These are phyloP conservation scores for Scomber scombrus DNA, from an alignment of 2,113 vertebrate genomes.

Conservation along the genomic window DNA sequence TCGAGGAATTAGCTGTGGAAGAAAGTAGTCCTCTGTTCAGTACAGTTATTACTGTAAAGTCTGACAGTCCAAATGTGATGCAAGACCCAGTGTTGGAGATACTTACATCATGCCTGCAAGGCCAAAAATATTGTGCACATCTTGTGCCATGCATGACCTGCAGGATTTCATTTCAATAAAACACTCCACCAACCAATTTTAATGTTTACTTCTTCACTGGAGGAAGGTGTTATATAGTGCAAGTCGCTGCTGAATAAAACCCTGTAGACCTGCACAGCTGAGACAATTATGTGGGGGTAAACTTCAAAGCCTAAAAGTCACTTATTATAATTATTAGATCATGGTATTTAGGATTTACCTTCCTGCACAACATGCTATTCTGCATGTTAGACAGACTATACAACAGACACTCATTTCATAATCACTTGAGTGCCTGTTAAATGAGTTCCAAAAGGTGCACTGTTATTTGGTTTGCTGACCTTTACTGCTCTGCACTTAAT, in stretches of 20 bases:
- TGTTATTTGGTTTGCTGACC: neutral
- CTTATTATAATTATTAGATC: conserved; percentile 3
- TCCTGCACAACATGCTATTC: neutral
- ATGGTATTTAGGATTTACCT: neutral
- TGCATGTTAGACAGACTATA: conserved; percentile 1
- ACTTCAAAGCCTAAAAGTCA: conserved; percentile 1
- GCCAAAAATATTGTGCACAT: conserved; percentile 22
- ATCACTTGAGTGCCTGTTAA: neutral
- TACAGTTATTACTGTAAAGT: neutral
- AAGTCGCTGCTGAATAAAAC: conserved; percentile 47
- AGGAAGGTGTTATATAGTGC: conserved; percentile 36
- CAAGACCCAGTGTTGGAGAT: conserved; percentile 23
- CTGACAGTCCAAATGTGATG: conserved; percentile 14
- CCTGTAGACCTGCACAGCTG: conserved; percentile 22
- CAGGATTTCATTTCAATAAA: conserved; percentile 55
- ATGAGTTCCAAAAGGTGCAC: neutral
- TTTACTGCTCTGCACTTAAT: neutral
- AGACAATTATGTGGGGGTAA: conserved; percentile 2
- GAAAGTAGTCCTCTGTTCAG: neutral
- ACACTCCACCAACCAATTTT: conserved; percentile 36
- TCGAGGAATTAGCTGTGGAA: conserved; percentile 28
- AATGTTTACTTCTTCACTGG: conserved; percentile 38
- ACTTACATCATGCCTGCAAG: conserved; percentile 43
- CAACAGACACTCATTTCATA: neutral
- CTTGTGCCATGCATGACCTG: conserved; percentile 23